Evolutionary conservation across 2,888 invertebrate species (phyloP), one percentile per base, ranked within the genome.

Genomic region (Operophtera brumata): DNA sequence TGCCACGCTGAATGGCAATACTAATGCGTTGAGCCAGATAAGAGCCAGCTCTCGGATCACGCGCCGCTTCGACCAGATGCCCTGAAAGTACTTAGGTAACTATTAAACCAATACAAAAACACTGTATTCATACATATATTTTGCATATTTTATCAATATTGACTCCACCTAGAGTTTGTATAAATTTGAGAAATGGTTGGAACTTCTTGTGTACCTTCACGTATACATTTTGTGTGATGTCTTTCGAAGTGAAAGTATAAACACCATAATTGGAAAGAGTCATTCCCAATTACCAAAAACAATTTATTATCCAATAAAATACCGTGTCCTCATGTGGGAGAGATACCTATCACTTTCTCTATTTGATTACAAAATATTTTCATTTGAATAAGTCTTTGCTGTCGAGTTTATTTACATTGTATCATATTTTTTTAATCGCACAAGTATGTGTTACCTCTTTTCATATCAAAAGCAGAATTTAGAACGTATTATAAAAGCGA

Each of bases 281-380:
- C 36, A 42, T 32, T 32, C 25, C 36, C 48, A 49, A 42, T 49
- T 36, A 35, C 42, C 37, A 30, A 14, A 44, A 50, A 44, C 20
- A 37, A 25, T n/a, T 37, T 44, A 41, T 35, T 41, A 7, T 30
- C 13, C 32, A 14, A 40, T 35, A 40, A 40, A 42, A 35, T 46
- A 49, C 36, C 14, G 14, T 32, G 25, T 28, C 28, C 28, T n/a
- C 26, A 28, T 28, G 44, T 48, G 20, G 47, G 42, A 39, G n/a
- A 40, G 35, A 39, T 47, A n/a, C n/a, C n/a, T n/a, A 39, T 28
- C 32, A 44, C 44, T 51, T 50, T 51, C 50, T 46, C 42, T 44
- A 43, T 40, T 44, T 12, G 44, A 40, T 56, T 47, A 51, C 56
- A 44, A 56, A 47, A 52, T 41, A 47, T 45, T 51, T 47, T 12